Base-by-base conservation (phyloP, 2,888 invertebrate genomes). In the Tipula unca region DNA sequence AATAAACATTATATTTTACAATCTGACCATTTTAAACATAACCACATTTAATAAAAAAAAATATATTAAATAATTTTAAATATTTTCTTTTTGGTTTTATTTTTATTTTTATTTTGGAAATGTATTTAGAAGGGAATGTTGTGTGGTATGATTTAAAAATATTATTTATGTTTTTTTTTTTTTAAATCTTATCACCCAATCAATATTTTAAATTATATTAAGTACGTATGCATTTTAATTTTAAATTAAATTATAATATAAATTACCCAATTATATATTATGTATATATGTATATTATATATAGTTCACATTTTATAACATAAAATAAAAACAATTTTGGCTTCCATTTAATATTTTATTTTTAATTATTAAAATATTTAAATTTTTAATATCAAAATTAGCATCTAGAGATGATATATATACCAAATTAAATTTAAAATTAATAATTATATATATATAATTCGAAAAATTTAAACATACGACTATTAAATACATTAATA, bases 1-100 rank as follows among this genome's bases (percentile, higher is more conserved):
- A 69, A 69, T 69, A 25, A 69, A 25, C 10, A 69, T 69, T 69
- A 69, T 69, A 69, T 69, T 25, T 69, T 69, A 69, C 69, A 69
- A 69, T 69, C 69, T 69, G 69, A 69, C 69, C 69, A 25, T 69
- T 69, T 69, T 69, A 69, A 69, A 69, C 69, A 69, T 69, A 69
- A 69, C 69, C 69, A 69, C 69, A 69, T 69, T 69, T 69, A 69
- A 69, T 69, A 69, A 69, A 69, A 69, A 25, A 5, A 48, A 39
- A 39, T 8, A 48, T 17, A 48, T 17, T 48, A 48, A 48, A 17
- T 48, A 48, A 17, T 32, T 54, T 25, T 69, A 25, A 25, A 25
- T 48, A 32, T 32, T 48, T 69, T 25, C 0, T 3, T 69, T 69
- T 69, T 69, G 69, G 69, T n/a, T 48, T 32, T 54, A 69, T 69